Base-by-base conservation (phyloP, 2,113 vertebrate species). In the Ageneiosus marmoratus region DNA sequence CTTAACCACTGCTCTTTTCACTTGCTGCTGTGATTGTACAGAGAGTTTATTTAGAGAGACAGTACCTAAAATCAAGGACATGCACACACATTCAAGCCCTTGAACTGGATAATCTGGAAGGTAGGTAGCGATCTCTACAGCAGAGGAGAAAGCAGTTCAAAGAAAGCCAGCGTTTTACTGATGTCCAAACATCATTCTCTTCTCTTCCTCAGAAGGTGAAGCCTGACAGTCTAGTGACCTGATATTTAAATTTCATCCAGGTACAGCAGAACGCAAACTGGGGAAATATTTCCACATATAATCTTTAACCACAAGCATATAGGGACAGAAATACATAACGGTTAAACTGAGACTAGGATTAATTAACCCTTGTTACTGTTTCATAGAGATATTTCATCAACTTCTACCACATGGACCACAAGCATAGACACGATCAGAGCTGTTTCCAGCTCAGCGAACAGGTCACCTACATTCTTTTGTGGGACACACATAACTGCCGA, bases 401-500 rank as follows among this genome's bases (percentile, higher is more conserved):
- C 63, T 8, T 27, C 67, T 56, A 63, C 27, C 48, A 29, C 20
- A 29, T 4, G n/a, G 9, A 20, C 55, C 67, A 13, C 37, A 22
- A 15, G 41, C 51, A 80, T 29, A 77, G 67, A 79, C 32, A 34
- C 32, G 48, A 11, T 46, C 60, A 72, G 81, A 83, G 81, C 48
- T 11, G 76, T 73, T 32, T 63, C 72, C 50, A 60, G 60, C 75
- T 76, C 44, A 70, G 20, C 48, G 32, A 79, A 60, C n/a, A 81
- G 67, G 56, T 77, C 62, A 62, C 74, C 72, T 72, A 80, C 51
- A 62, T 86, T 48, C 53, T 13, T 63, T 74, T 29, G n/a, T 77
- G 58, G 16, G 41, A 15, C 41, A 34, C 50, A 46, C 48, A 62
- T 53, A 65, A 63, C 37, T 60, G 24, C 29, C 41, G 55, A 81